These are phyloP conservation scores for Gulo gulo DNA, from an alignment of 2,113 vertebrate genomes.

Conservation along the genomic window DNA sequence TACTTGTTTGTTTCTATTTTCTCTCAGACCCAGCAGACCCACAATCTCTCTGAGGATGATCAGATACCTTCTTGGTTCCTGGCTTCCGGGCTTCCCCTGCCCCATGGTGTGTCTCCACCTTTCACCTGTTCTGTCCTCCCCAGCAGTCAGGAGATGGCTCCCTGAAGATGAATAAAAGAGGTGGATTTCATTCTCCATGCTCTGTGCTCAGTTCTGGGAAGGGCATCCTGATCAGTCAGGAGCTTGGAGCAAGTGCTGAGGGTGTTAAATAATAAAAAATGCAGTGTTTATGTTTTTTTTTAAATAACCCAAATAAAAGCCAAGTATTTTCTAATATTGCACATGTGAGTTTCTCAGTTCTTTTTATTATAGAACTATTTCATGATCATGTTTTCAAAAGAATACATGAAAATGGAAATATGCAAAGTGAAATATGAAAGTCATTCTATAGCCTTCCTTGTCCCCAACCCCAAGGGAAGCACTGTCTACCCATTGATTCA, in stretches of 20 bases:
- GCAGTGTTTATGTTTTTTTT: not conserved
- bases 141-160: not conserved
- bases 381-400: not conserved
- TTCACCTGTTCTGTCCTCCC: not conserved
- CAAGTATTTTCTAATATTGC: slow-evolving; percentile 15
- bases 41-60: not conserved
- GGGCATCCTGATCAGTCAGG: slow-evolving; percentile 50
- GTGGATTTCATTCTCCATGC: slow-evolving; percentile 71
- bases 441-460: too few relatives aligned
- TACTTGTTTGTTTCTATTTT: not conserved
- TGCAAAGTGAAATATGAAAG: not conserved
- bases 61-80: not conserved
- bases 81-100: not conserved
- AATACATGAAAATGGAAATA: not conserved
- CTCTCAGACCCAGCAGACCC: not conserved
- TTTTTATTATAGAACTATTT: not conserved
- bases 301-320: not conserved
- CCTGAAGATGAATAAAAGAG: slow-evolving; percentile 42
- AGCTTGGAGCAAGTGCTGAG: slow-evolving; percentile 43
- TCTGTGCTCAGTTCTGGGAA: slow-evolving; percentile 61
- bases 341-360: not conserved
- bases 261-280: slow-evolving; percentile 70
- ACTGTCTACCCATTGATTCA: not conserved
- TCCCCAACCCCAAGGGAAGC: not conserved
- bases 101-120: fast-evolving